Evolutionary conservation across 2,113 vertebrate species (phyloP).

Genomic region (Triplophysa rosa): DNA sequence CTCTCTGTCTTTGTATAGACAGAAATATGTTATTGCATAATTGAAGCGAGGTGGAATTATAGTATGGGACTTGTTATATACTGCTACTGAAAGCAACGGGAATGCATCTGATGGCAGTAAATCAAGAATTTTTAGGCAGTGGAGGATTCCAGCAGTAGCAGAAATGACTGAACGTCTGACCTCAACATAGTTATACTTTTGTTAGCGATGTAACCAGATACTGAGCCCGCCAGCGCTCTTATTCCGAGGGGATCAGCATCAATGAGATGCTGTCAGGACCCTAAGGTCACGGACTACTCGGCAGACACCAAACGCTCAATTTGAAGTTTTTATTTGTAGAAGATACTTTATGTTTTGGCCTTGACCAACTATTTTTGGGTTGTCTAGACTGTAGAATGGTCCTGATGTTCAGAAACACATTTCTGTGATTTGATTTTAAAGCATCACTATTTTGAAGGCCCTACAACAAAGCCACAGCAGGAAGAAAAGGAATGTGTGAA

Average conservation of each 20-base stretch:
- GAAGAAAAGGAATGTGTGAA: constrained; percentile 43
- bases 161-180: constrained; percentile 11
- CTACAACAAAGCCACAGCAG: constrained; percentile 41
- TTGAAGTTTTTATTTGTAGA: background rate
- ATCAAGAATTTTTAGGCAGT: constrained; percentile 9
- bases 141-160: constrained; percentile 2
- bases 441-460: constrained; percentile 32
- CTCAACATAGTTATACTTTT: constrained; percentile 15
- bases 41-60: background rate
- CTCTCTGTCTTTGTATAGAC: constrained; percentile 9
- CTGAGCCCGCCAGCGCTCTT: constrained; percentile 11
- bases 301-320: constrained; percentile 1
- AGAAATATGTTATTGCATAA: constrained; percentile 28
- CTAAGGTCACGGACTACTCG: background rate
- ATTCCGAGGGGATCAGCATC: background rate
- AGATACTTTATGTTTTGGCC: background rate
- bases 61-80: background rate
- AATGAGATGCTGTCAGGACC: background rate
- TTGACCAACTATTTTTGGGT: constrained; percentile 20
- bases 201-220: constrained; percentile 30
- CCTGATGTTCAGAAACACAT: background rate
- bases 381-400: constrained; percentile 3
- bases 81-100: background rate
- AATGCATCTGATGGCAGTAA: background rate
- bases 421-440: constrained; percentile 25